Evolutionary conservation across 2,888 invertebrate genomes (phyloP).

Genomic region (Limnephilus rhombicus): DNA sequence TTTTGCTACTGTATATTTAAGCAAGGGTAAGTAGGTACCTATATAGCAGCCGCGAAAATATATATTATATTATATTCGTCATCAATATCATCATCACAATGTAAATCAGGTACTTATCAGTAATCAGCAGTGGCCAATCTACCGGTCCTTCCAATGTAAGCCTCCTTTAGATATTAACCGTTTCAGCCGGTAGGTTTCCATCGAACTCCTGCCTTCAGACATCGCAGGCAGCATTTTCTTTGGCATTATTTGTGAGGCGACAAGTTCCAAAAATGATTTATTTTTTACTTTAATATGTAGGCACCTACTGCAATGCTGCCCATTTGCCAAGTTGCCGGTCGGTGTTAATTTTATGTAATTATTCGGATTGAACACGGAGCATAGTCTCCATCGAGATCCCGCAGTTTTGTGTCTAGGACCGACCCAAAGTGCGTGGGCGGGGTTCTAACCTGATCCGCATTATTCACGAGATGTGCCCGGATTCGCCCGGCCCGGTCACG

Average conservation of each 20-base stretch:
- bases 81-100: no score
- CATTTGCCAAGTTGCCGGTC: not conserved
- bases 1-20: no score
- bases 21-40: no score
- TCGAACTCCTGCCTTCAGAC: not conserved
- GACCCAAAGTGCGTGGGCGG: constrained; percentile 30
- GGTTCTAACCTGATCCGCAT: not conserved
- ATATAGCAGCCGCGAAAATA: no score
- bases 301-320: not conserved
- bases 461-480: constrained; percentile 17
- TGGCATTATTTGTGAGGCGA: not conserved
- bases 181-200: not conserved
- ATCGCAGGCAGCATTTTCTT: not conserved
- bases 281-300: not conserved
- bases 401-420: not conserved
- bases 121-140: no score
- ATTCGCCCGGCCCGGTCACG: constrained; percentile 12
- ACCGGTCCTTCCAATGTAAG: not conserved
- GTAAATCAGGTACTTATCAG: no score
- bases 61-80: no score
- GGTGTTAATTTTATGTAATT: not conserved
- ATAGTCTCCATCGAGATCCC: not conserved
- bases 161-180: not conserved
- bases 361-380: not conserved
- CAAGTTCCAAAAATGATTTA: not conserved